These are phyloP conservation scores for Digitonthophagus gazella DNA, from an alignment of 2,888 invertebrate genomes.

Conservation along the genomic window DNA sequence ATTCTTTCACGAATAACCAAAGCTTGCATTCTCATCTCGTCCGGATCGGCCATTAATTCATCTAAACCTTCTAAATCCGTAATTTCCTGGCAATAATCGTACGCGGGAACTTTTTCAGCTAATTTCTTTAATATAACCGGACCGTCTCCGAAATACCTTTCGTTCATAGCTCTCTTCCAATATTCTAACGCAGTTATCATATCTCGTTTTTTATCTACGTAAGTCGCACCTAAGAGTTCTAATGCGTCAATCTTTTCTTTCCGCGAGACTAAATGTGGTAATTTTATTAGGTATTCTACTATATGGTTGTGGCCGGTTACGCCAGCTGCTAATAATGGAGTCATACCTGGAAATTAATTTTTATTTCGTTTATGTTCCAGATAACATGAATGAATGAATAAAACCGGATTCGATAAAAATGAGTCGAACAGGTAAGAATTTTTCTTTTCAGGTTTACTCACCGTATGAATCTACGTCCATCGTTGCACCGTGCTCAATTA, in stretches of 20 bases:
- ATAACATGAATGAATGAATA: too few species aligned
- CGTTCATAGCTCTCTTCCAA: slow-evolving; percentile 90
- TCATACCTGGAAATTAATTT: slow-evolving; percentile 72
- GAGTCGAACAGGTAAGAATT: background rate
- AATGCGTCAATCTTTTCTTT: slow-evolving; percentile 85
- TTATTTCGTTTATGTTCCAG: too few species aligned
- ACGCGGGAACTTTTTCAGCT: slow-evolving; percentile 71
- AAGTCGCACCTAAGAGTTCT: slow-evolving; percentile 90
- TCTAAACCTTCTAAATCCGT: slow-evolving; percentile 75
- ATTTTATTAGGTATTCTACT: slow-evolving; percentile 84
- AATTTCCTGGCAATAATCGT: slow-evolving; percentile 85
- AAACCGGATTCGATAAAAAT: slow-evolving; percentile 10
- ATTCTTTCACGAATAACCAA: slow-evolving; percentile 90
- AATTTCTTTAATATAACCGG: slow-evolving; percentile 69
- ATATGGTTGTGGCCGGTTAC: slow-evolving; percentile 91
- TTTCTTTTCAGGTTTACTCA: slow-evolving; percentile 38
- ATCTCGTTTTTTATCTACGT: slow-evolving; percentile 94
- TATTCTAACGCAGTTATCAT: slow-evolving; percentile 85
- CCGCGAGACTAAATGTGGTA: slow-evolving; percentile 68
- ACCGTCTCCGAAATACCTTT: slow-evolving; percentile 64
- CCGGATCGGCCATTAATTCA: slow-evolving; percentile 87
- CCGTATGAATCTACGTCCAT: slow-evolving; percentile 95
- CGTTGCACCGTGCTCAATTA: slow-evolving; percentile 82
- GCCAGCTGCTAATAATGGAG: slow-evolving; percentile 89
- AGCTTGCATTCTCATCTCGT: slow-evolving; percentile 95